Conservation (phyloP, 2,797 vertebrate genomes). For the Microctenopoma stevenorrisi region DNA sequence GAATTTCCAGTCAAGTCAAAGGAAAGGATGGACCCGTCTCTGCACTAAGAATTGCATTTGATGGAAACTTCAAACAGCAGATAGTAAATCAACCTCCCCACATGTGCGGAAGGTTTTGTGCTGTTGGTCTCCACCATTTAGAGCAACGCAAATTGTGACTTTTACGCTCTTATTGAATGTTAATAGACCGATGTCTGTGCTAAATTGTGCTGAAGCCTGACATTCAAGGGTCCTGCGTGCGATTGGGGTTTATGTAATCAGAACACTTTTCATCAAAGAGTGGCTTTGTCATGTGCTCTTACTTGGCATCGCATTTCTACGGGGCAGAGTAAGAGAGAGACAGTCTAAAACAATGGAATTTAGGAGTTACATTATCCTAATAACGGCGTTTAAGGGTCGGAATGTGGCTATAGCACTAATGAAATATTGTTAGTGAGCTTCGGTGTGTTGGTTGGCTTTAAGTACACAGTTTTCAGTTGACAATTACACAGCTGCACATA, state of each 20-base stretch:
- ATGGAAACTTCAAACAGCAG: not conserved
- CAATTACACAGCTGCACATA: constrained; percentile 3
- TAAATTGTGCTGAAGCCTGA: not conserved
- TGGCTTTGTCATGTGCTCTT: not conserved
- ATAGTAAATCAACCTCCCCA: not conserved
- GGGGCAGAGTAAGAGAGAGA: not conserved
- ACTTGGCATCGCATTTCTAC: not conserved
- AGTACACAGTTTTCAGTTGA: not conserved
- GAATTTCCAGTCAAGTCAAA: not conserved
- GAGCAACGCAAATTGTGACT: not conserved
- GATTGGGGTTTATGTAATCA: not conserved
- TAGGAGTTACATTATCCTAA: not conserved
- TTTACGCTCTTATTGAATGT: not conserved
- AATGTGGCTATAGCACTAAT: not conserved
- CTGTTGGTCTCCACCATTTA: not conserved
- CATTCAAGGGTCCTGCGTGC: not conserved
- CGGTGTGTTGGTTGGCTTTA: not conserved
- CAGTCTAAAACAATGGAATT: not conserved
- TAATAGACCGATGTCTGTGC: not conserved
- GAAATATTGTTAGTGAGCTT: not conserved
- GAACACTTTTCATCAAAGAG: not conserved
- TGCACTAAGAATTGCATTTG: not conserved
- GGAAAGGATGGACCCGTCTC: not conserved
- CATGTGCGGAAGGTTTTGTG: not conserved
- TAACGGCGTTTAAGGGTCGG: not conserved